Evolutionary conservation across 2,113 vertebrate genomes (phyloP), one percentile per base, ranked within the genome.

Genomic region (Silurus glanis): DNA sequence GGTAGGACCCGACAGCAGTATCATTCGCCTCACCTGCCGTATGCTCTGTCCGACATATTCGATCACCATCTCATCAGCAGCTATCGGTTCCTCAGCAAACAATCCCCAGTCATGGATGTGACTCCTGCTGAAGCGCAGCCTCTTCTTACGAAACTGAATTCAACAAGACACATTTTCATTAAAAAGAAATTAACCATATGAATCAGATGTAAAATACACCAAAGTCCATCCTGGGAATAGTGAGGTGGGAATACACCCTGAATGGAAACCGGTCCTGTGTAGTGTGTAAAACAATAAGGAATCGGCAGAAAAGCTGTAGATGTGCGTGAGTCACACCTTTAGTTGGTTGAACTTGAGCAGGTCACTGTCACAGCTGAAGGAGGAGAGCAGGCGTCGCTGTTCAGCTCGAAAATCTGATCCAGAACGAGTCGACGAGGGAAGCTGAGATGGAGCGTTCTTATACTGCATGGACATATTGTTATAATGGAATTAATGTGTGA

Each of bases 71-170:
- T 99, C 98, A 4, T 99, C 98, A 0, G 97, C 97, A 6, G 96
- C 96, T 17, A 99, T 99, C 14, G 97, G 97, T 92, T 99, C 98
- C 97, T 98, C 96, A 16, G 98, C 98, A 71, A 99, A 99, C 92
- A 99, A 95, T 71, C 98, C 98, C 98, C 98, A 99, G 93, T 99
- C 97, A 0, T 99, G 98, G 88, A 99, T 99, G 95, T 96, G 96
- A 93, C 98, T 99, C 91, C 96, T 97, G 88, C 96, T 96, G 94
- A 99, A 99, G 71, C 96, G 94, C 89, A 99, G 95, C 89, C 96
- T 97, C 89, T 99, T 99, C 95, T 97, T 99, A 84, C 98, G 97
- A 91, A 98, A 99, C 98, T 99, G 90, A 62, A 56, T 75, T 0
- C 12, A 37, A 12, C 19, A 61, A 87, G 19, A 86, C 25, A 72